A percentile compares a stretch with the other conserved stretches of the same genome.
These are phyloP conservation scores for Orthochromis indermauri DNA, from an alignment of 2,113 vertebrate genomes.

Conservation along the genomic window DNA sequence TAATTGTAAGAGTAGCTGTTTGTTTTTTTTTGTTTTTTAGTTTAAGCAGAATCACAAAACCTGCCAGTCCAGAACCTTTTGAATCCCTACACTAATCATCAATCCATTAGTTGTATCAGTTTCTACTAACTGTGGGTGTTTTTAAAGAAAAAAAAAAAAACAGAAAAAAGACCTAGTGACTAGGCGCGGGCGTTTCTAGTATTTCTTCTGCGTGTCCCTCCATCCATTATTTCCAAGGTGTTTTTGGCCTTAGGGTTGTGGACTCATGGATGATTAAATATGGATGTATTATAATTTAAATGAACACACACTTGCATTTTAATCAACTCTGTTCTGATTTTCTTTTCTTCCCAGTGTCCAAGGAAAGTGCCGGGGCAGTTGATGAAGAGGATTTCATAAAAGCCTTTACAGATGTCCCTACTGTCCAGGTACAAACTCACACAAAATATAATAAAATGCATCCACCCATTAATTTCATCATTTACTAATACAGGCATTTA, in stretches of 20 bases:
- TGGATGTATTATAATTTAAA: neutral
- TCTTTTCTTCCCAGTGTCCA: slow-evolving; percentile 69
- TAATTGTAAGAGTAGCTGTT: neutral
- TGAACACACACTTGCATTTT: neutral
- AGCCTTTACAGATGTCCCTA: slow-evolving; percentile 90
- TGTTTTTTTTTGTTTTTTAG: neutral
- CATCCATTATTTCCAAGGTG: neutral
- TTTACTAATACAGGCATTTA: neutral
- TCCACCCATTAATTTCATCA: neutral
- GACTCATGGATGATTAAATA: neutral
- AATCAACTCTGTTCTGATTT: neutral
- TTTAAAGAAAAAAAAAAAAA: neutral
- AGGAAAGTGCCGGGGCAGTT: slow-evolving; percentile 85
- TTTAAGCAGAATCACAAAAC: neutral
- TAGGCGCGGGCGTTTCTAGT: accelerated
- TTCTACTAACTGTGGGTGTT: neutral
- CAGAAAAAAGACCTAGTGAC: neutral
- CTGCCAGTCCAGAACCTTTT: neutral
- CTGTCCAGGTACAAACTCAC: slow-evolving; percentile 78
- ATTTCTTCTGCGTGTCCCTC: neutral
- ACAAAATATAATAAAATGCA: neutral
- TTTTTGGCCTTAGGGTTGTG: neutral
- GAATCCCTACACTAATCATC: neutral
- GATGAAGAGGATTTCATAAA: slow-evolving; percentile 96
- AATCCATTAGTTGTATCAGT: neutral